Base-by-base conservation (phyloP, 2,113 vertebrate species). In the Pterophyllum scalare region DNA sequence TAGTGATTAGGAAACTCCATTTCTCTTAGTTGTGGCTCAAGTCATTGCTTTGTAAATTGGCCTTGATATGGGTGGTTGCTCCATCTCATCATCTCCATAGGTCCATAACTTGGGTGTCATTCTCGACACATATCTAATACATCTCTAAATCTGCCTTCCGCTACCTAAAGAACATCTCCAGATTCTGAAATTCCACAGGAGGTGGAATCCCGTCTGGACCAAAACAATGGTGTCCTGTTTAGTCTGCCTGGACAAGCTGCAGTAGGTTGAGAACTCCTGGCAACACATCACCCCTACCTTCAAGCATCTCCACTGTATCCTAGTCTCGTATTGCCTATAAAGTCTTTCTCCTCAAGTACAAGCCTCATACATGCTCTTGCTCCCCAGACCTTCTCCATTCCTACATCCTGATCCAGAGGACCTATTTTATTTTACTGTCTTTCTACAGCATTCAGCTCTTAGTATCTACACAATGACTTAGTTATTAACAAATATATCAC, bases 1-100 rank as follows among this genome's bases (percentile, higher is more conserved):
- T 6, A 43, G 13, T 24, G n/a, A 65, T 38, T 38, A 22, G n/a
- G 11, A 2, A 2, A 38, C 20, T 14, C 6, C 0, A 2, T 62
- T 62, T n/a, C 11, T 62, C 20, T 62, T 38, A 33, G 33, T 62
- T 38, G 33, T 14, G 60, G 10, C 0, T 15, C 13, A 20, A 38
- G 20, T 38, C 60, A n/a, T 62, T n/a, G 13, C 60, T 62, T 31
- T 20, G 19, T 3, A n/a, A 61, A 61, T 3, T 11, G 0, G 12
- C 31, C 10, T n/a, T 7, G 19, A n/a, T 19, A n/a, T 62, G 19
- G 19, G 19, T 62, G 60, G 1, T 1, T 38, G 60, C 4, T 62
- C 33, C 43, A 15, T 46, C 43, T 46, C 43, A 46, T 4, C 43
- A 46, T 6, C 14, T 6, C 14, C 60, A 33, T 33, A 7, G 33